phyloP scores from a whole-genome alignment of 2,113 vertebrate genomes.

The Larimichthys polyactis region DNA sequence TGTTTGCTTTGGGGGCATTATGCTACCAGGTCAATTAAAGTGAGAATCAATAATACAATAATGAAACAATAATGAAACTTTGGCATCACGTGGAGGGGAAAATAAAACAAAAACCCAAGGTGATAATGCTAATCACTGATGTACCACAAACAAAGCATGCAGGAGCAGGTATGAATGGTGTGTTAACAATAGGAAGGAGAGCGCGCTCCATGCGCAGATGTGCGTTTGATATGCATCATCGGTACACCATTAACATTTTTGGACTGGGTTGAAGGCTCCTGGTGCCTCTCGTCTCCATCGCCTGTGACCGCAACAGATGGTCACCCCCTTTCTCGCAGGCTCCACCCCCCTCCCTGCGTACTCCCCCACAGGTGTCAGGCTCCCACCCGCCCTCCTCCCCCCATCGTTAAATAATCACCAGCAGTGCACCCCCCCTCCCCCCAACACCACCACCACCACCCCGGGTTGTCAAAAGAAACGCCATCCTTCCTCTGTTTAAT shows the following conservation, averaged over 20 bases:
- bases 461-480: conserved; percentile 54
- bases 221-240: conserved; percentile 75
- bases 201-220: conserved; percentile 57
- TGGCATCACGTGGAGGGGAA: conserved; percentile 31
- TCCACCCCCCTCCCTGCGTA: conserved; percentile 35
- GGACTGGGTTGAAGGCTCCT: conserved; percentile 74
- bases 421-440: conserved; percentile 7
- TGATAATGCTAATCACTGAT: conserved; percentile 33
- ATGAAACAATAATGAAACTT: conserved; percentile 73
- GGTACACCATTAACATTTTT: conserved; percentile 78
- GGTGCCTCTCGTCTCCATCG: conserved; percentile 53
- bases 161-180: conserved; percentile 28
- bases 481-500: conserved; percentile 62
- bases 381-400: conserved; percentile 28
- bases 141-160: neutral
- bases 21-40: conserved; percentile 79
- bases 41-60: conserved; percentile 77
- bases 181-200: conserved; percentile 33
- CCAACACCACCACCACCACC: neutral
- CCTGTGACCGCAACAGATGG: conserved; percentile 82
- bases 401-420: conserved; percentile 72
- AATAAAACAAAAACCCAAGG: conserved; percentile 33
- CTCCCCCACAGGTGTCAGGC: conserved; percentile 74
- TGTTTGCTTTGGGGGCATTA: conserved; percentile 79
- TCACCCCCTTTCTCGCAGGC: conserved; percentile 45